Base-by-base conservation (phyloP, 2,113 vertebrate genomes). In the Ctenomys sociabilis region DNA sequence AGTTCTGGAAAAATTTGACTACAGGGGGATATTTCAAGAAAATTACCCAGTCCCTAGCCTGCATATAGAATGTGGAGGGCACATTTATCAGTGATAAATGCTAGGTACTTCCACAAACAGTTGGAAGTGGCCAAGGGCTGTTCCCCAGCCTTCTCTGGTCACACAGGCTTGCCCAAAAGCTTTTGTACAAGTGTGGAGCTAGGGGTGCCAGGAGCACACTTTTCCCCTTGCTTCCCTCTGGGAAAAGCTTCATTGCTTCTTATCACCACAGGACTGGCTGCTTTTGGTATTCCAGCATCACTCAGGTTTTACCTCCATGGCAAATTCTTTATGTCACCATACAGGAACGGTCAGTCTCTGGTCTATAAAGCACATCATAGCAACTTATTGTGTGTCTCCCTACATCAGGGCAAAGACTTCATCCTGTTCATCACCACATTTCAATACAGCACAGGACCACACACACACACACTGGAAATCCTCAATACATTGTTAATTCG, bases 1-100 rank as follows among this genome's bases (percentile, higher is more conserved):
- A 6, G 61, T 54, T 97, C 91, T 66, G 95, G 96, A 96, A 97
- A 96, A 95, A 95, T 96, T 97, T 97, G 88, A 88, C 93, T 52
- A 30, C 85, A 9, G 94, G 54, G 43, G 85, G 24, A 94, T 80
- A 95, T 97, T 97, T 98, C 64, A 88, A 95, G 85, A 97, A 97
- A 97, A 96, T 91, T 81, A 95, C 90, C 81, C 43, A 93, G 75
- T 66, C 40, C 87, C 91, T 64, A 95, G 77, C 14, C 88, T 92
- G 10, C 87, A 82, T 91, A 73, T 22, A 89, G 91, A 97, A 85
- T 73, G 54, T 49, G 63, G 95, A 85, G 57, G 91, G 52, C 61
- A 72, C 82, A 96, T 64, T 64, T n/a, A 72, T 97, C 96, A 85
- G 5, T 32, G 40, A 97, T 77, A 89, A 96, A 57, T 10, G 1